A percentile compares a stretch with the other conserved stretches of the same genome.
Conservation (phyloP, 2,888 invertebrate species). For the Lasioglossum malachurum region DNA sequence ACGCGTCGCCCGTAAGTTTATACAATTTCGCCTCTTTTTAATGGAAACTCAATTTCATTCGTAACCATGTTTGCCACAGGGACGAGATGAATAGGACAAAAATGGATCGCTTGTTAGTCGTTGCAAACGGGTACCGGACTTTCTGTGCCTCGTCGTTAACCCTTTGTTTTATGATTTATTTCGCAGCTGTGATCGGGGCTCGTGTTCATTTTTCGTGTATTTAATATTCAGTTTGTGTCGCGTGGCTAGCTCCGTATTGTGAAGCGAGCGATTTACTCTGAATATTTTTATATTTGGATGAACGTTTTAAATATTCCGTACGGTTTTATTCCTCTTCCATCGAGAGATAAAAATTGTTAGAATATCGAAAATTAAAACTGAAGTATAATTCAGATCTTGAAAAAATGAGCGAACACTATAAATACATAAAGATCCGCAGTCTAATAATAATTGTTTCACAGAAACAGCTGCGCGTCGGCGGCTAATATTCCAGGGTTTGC, state of each 20-base stretch:
- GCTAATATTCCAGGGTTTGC: background rate
- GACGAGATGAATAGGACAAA: background rate
- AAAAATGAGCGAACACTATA: no score
- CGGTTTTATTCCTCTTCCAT: background rate
- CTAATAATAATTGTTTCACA: background rate
- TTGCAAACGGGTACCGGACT: background rate
- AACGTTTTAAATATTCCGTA: background rate
- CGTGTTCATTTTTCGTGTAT: background rate
- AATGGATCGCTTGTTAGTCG: background rate
- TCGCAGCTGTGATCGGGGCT: background rate
- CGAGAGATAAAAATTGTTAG: background rate
- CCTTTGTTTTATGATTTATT: conserved; percentile 1
- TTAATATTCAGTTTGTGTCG: background rate
- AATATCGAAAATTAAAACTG: no score
- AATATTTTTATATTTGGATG: background rate
- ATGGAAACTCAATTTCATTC: conserved; percentile 1
- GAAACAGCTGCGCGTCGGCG: background rate
- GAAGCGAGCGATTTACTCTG: background rate
- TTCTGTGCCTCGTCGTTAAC: background rate
- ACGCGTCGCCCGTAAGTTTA: background rate
- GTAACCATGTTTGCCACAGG: background rate
- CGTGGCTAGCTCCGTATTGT: background rate
- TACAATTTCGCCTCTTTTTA: background rate
- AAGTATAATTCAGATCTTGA: no score
- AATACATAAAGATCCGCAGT: no score